Conservation (phyloP, 2,113 vertebrate species). For the Apodemus sylvaticus region DNA sequence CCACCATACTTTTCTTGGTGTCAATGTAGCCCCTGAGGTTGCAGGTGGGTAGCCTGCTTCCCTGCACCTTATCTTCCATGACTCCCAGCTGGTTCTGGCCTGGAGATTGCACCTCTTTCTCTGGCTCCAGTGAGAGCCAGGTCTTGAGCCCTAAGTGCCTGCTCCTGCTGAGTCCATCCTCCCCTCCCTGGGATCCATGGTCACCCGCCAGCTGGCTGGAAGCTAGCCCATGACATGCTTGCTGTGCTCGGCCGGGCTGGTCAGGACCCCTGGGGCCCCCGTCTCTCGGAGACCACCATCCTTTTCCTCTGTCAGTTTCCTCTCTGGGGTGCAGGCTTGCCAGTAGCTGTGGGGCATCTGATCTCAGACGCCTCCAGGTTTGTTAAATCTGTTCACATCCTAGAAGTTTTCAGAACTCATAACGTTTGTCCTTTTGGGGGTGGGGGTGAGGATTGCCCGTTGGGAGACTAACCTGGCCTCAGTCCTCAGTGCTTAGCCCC, state of each 20-base stretch:
- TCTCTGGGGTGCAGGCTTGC: neutral
- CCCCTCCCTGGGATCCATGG: neutral
- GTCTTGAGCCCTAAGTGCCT: conserved; percentile 62
- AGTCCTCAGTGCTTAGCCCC: neutral
- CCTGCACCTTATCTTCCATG: too few species aligned
- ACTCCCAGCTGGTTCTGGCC: neutral
- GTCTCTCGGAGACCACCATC: neutral
- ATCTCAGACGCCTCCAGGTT: neutral
- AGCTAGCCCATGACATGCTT: too few species aligned
- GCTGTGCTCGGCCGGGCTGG: neutral
- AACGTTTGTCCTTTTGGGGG: neutral
- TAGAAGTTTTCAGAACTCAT: neutral
- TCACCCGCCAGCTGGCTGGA: neutral
- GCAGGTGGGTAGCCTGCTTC: neutral
- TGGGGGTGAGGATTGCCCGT: neutral
- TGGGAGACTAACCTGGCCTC: neutral
- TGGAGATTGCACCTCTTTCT: neutral
- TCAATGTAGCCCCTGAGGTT: neutral
- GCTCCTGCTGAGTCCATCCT: neutral
- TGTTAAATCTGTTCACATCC: neutral
- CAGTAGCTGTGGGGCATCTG: neutral
- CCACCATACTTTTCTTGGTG: neutral
- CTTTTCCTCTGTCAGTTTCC: neutral
- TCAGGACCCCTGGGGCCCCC: neutral
- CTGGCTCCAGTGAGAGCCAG: neutral